These are phyloP conservation scores for Dasysyrphus albostriatus DNA, from an alignment of 2,888 invertebrate genomes.

Conservation along the genomic window DNA sequence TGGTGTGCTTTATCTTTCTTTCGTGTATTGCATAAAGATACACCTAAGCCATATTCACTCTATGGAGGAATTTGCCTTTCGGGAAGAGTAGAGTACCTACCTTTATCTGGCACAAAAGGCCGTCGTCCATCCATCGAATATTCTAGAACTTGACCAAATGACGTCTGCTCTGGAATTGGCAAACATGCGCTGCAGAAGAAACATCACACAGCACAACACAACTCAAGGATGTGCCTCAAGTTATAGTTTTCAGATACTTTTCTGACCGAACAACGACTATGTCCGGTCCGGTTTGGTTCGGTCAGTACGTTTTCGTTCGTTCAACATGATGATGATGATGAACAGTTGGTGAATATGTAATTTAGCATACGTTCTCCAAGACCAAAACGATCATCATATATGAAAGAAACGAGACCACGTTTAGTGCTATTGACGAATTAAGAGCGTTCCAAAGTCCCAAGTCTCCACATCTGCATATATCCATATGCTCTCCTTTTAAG, in stretches of 20 bases:
- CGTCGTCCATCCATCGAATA: slow-evolving; percentile 29
- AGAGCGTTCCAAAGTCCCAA: slow-evolving; percentile 7
- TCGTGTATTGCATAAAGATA: slow-evolving; percentile 42
- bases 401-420: slow-evolving; percentile 26
- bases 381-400: slow-evolving; percentile 3
- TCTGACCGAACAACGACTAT: slow-evolving; percentile 27
- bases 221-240: slow-evolving; percentile 54
- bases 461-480: slow-evolving; percentile 1
- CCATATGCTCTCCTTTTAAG: slow-evolving; percentile 59
- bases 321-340: slow-evolving; percentile 58
- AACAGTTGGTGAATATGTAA: slow-evolving; percentile 74
- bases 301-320: neutral
- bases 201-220: slow-evolving; percentile 6
- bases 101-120: slow-evolving; percentile 41
- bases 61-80: slow-evolving; percentile 44
- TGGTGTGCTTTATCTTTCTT: slow-evolving; percentile 72
- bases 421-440: slow-evolving; percentile 45
- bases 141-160: slow-evolving; percentile 59
- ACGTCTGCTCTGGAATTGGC: slow-evolving; percentile 57
- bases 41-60: slow-evolving; percentile 10
- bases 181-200: slow-evolving; percentile 35
- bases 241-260: slow-evolving; percentile 55
- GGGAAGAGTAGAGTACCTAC: slow-evolving; percentile 37
- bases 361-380: slow-evolving; percentile 61
- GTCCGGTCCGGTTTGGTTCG: slow-evolving; percentile 7